A percentile compares a stretch with the other conserved stretches of the same genome.
These are phyloP conservation scores for Geophilus truncorum DNA, from an alignment of 2,888 invertebrate genomes.

Conservation along the genomic window DNA sequence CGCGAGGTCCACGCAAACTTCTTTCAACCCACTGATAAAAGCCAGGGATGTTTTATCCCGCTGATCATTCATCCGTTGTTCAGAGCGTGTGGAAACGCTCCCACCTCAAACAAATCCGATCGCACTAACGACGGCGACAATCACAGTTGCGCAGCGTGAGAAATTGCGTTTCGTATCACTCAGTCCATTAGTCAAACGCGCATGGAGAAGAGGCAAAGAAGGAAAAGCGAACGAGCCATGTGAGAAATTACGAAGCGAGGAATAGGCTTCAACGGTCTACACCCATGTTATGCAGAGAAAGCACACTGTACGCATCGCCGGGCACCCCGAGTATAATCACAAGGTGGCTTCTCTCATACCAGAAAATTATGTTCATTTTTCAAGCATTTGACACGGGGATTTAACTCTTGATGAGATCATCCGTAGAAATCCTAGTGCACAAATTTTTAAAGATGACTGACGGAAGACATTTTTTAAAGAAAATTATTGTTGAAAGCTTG, in stretches of 20 bases:
- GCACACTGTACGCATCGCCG: constrained; percentile 3
- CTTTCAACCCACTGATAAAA: neutral
- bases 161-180: constrained; percentile 16
- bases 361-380: constrained; percentile 10
- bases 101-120: neutral
- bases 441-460: neutral
- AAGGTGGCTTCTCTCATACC: constrained; percentile 1
- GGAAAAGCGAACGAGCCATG: neutral
- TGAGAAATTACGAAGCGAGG: neutral
- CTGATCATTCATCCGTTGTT: neutral
- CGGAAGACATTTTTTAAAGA: neutral
- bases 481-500: too few relatives aligned
- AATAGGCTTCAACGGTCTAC: neutral
- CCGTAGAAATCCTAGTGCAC: neutral
- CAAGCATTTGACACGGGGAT: neutral
- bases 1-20: neutral
- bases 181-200: constrained; percentile 20
- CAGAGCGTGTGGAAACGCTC: neutral
- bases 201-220: neutral
- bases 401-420: neutral
- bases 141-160: neutral
- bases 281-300: constrained; percentile 8
- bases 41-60: neutral
- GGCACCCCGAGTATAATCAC: neutral
- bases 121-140: constrained; percentile 8